Percentiles rank a stretch among this genome's conserved stretches.
Evolutionary conservation across 2,797 vertebrate genomes (phyloP).

Genomic region (Aldrovandia affinis): DNA sequence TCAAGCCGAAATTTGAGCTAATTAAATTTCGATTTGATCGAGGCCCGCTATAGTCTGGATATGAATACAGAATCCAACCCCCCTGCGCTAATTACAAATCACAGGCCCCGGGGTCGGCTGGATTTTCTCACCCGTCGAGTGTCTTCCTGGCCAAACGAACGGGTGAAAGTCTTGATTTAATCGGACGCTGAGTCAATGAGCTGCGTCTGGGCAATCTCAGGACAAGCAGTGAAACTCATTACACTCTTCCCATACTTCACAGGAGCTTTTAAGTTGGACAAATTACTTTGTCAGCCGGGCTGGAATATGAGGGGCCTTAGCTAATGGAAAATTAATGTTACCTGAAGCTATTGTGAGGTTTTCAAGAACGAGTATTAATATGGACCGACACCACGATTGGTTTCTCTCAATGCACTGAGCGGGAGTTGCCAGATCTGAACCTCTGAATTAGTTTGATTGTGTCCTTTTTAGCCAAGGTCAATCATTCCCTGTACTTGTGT

Average conservation of each 20-base stretch:
- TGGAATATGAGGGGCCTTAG: not conserved
- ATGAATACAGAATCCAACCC: not conserved
- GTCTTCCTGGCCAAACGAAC: not conserved
- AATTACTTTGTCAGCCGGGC: slow-evolving; percentile 1
- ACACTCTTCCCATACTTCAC: not conserved
- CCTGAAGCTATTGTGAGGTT: not conserved
- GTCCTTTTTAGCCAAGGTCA: not conserved
- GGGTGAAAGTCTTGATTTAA: slow-evolving; percentile 2
- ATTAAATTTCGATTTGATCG: slow-evolving; percentile 84
- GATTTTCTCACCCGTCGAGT: not conserved
- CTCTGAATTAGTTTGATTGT: not conserved
- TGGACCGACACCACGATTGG: not conserved
- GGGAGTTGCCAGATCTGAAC: not conserved
- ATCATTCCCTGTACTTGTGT: not conserved
- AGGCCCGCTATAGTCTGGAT: not conserved
- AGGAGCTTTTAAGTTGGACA: not conserved
- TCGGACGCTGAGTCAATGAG: slow-evolving; percentile 8
- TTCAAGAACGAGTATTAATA: not conserved
- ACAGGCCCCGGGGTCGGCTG: not conserved
- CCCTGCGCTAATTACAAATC: not conserved
- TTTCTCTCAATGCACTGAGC: not conserved
- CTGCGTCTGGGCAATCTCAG: not conserved
- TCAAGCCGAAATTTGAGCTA: slow-evolving; percentile 79
- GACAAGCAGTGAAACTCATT: not conserved
- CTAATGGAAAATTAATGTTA: not conserved